Evolutionary conservation across 2,113 vertebrate genomes (phyloP), one percentile per base, ranked within the genome.

Genomic region (Lagopus muta): DNA sequence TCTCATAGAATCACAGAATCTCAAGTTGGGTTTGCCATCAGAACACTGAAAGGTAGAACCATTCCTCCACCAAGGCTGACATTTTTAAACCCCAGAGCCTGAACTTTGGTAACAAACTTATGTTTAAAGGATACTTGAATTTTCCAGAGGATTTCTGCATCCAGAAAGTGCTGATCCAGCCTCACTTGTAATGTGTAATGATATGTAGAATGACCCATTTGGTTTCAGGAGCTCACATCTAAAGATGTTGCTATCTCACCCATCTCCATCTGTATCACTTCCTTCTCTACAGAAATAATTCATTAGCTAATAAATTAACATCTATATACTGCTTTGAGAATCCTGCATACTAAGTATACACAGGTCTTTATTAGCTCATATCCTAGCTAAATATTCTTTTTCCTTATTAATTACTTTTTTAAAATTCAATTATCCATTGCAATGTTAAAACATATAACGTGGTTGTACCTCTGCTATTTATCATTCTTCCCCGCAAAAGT

Each of bases 31-130:
- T 88, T 95, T 92, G 83, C 83, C 86, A 90, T 88, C 80, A 88
- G 52, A 86, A 88, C 8, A 4, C 18, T 72, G 86, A 61, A 84
- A 84, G 0, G 1, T 34, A 47, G 83, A 91, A 24, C 61, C 28
- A 11, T 86, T 92, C 42, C 43, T 93, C 66, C 78, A 69, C 67
- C 1, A 6, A 62, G 34, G 74, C 2, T 91, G 90, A 88, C 95
- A 93, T 96, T 96, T 96, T 84, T 88, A 94, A 94, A 82, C 83
- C 52, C 80, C 42, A 77, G 69, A 86, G 76, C 82, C 67, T 89
- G 89, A 84, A 83, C 86, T 92, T 90, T 22, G 57, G 47, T 88
- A 27, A 67, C 82, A 93, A 89, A 70, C 64, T 87, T 85, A 42
- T 8, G 64, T 91, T 93, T 93, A 91, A 88, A 91, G 69, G 48